A percentile compares a stretch with the other conserved stretches of the same genome.
Evolutionary conservation across 2,113 vertebrate species (phyloP).

Genomic region (Pachypanchax playfairii): DNA sequence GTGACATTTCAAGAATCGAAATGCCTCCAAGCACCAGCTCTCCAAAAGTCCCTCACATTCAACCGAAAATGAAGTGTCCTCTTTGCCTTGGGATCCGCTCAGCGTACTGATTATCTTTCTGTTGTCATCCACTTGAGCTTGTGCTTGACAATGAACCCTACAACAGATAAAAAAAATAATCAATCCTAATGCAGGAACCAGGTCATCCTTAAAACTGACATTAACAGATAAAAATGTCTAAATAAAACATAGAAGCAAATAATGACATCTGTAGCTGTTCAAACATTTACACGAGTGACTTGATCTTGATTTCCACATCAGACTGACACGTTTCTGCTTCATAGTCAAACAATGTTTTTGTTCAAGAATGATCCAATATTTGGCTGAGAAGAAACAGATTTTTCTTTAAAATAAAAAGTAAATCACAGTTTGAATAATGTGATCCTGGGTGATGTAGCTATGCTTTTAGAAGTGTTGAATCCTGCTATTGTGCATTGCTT

Average conservation of each 20-base stretch:
- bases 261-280: neutral
- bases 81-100: conserved; percentile 41
- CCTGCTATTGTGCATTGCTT: no score
- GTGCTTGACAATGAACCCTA: conserved; percentile 26
- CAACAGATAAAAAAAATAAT: conserved; percentile 8
- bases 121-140: conserved; percentile 44
- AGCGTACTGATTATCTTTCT: conserved; percentile 21
- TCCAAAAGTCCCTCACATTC: conserved; percentile 38
- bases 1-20: conserved; percentile 82
- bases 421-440: no score
- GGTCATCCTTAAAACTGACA: neutral
- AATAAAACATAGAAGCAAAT: neutral
- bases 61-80: conserved; percentile 9
- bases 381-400: no score
- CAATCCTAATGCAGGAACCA: neutral
- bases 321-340: neutral
- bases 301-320: neutral
- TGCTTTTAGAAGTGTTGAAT: no score
- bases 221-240: neutral
- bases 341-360: neutral
- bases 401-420: no score
- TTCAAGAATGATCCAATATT: neutral
- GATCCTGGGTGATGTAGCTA: neutral
- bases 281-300: neutral
- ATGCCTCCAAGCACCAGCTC: conserved; percentile 13